These are phyloP conservation scores for Enteromius anoplus DNA, from an alignment of 2,797 vertebrate species.

Conservation along the genomic window DNA sequence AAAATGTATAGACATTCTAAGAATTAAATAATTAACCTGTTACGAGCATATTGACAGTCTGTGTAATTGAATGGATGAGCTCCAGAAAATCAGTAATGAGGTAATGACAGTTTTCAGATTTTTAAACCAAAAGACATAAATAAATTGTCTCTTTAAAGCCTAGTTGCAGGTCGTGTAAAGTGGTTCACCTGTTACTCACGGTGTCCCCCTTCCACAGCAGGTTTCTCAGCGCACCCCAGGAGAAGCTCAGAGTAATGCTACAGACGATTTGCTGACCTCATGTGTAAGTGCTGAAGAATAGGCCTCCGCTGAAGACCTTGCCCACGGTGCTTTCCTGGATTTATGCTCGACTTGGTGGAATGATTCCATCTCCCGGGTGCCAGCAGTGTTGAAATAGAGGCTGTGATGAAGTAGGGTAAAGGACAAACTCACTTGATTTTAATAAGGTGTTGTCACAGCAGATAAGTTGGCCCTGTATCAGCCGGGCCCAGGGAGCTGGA, in stretches of 20 bases:
- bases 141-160: background rate
- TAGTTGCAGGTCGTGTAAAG: background rate
- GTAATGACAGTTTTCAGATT: background rate
- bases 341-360: slow-evolving; percentile 71
- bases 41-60: background rate
- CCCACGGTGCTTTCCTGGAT: slow-evolving; percentile 70
- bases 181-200: slow-evolving; percentile 33
- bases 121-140: background rate
- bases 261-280: slow-evolving; percentile 74
- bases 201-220: slow-evolving; percentile 27
- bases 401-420: slow-evolving; percentile 54
- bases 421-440: slow-evolving; percentile 73
- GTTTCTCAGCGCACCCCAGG: slow-evolving; percentile 56
- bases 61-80: background rate
- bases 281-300: slow-evolving; percentile 76
- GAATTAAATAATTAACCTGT: background rate
- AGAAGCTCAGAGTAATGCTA: slow-evolving; percentile 71
- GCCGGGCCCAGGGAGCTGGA: slow-evolving; percentile 66
- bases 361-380: slow-evolving; percentile 52
- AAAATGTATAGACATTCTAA: background rate
- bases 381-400: slow-evolving; percentile 58
- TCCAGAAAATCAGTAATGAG: background rate
- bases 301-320: slow-evolving; percentile 77
- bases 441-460: slow-evolving; percentile 77
- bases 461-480: slow-evolving; percentile 70